Base-by-base conservation (phyloP, 1,140 invertebrate genomes). In the Bombus difficillimus region DNA sequence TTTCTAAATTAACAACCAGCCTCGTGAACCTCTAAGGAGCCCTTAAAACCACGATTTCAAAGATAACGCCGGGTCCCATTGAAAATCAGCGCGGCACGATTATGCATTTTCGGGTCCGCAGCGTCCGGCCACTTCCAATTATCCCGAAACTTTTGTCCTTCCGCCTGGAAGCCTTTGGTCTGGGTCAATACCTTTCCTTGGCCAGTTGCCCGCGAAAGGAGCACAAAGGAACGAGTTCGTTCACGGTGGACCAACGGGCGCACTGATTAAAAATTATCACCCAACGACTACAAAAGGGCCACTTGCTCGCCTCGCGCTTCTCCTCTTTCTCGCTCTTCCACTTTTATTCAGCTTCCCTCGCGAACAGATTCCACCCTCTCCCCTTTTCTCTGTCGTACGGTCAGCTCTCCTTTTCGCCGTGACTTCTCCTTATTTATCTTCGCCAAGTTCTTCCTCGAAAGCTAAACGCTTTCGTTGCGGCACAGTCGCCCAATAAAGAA, bases 191-290 rank as follows among this genome's bases (percentile, higher is more conserved):
- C 87, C 83, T 86, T 86, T 59, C 81, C 86, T 64, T 78, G 74
- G 72, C 62, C 83, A 47, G 88, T 73, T 89, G 79, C 83, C 74
- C 79, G 89, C 83, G 86, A 89, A 87, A 86, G 83, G 82, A 88
- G 84, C 84, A 89, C 88, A 88, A 92, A 91, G 81, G 84, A 84
- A 85, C 86, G 84, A 85, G 90, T 86, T 90, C 75, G 86, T 88
- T 90, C 89, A 86, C 84, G 87, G 86, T 81, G 87, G 76, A 90
- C 88, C 80, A 86, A 92, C 89, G 91, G 59, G 89, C 88, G 88
- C 92, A 87, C 92, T 93, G 92, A 93, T 93, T 93, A 93, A 93
- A 93, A 93, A 93, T 93, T 93, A 93, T 93, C 92, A 92, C 92
- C 92, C 89, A 86, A 80, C 86, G 86, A 90, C 92, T 92, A 92